Evolutionary conservation across 2,797 vertebrate species (phyloP).

Genomic region (Rachycentron canadum): DNA sequence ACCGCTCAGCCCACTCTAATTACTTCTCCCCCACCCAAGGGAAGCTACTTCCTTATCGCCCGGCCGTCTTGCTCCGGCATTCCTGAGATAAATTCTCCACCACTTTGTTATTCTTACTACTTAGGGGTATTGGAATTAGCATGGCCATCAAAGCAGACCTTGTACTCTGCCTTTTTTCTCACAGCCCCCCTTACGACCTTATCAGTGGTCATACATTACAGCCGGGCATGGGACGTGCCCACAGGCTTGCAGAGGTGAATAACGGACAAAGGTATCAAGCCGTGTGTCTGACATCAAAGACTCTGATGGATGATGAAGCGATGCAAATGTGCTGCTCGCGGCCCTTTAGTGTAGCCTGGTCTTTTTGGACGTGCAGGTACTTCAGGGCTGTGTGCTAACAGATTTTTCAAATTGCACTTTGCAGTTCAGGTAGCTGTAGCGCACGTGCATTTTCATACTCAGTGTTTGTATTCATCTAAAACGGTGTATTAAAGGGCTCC

Average conservation of each 20-base stretch:
- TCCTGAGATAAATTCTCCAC: slow-evolving; percentile 84
- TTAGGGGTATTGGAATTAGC: slow-evolving; percentile 83
- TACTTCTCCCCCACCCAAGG: slow-evolving; percentile 80
- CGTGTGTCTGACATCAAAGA: slow-evolving; percentile 60
- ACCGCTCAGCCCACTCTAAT: slow-evolving; percentile 77
- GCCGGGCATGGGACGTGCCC: slow-evolving; percentile 57
- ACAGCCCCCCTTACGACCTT: slow-evolving; percentile 61
- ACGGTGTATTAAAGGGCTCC: slow-evolving; percentile 28
- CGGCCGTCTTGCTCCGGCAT: slow-evolving; percentile 81
- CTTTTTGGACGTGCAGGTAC: slow-evolving; percentile 54
- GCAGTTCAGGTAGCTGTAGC: slow-evolving; percentile 51
- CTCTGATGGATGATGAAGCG: slow-evolving; percentile 49
- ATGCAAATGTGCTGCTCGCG: slow-evolving; percentile 55
- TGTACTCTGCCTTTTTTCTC: slow-evolving; percentile 74
- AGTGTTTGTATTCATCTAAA: slow-evolving; percentile 29
- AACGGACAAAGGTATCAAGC: slow-evolving; percentile 63
- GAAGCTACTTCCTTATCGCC: slow-evolving; percentile 82
- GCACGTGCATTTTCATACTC: slow-evolving; percentile 22
- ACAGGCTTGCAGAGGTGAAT: slow-evolving; percentile 64
- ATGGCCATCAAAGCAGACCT: slow-evolving; percentile 82
- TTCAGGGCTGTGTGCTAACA: slow-evolving; percentile 53
- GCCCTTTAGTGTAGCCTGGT: slow-evolving; percentile 7
- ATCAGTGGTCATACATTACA: slow-evolving; percentile 77
- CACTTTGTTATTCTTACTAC: slow-evolving; percentile 85
- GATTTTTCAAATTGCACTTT: slow-evolving; percentile 53